Percentiles rank a stretch among this genome's conserved stretches.
phyloP scores from a whole-genome alignment of 1,140 invertebrate species.

The Augochlora pura region DNA sequence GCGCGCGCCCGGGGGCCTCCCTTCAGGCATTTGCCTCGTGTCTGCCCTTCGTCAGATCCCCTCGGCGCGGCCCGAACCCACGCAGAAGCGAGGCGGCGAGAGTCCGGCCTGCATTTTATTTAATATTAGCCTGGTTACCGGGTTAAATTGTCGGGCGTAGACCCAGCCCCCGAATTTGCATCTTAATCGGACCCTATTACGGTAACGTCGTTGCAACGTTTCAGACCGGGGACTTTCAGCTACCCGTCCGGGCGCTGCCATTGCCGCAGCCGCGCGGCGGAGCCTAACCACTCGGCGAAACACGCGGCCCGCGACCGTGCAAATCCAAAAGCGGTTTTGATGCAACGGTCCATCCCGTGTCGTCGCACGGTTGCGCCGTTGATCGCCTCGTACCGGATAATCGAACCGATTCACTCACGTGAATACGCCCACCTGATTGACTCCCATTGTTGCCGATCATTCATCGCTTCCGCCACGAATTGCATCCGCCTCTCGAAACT shows the following conservation, averaged over 20 bases:
- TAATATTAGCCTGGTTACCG: conserved; percentile 72
- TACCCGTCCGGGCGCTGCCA: neutral
- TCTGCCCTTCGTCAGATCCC: neutral
- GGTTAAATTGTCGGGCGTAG: conserved; percentile 72
- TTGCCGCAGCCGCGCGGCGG: conserved; percentile 18
- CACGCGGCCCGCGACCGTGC: conserved; percentile 6
- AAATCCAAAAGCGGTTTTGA: conserved; percentile 59
- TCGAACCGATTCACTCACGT: conserved; percentile 74
- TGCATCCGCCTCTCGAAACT: conserved; percentile 51
- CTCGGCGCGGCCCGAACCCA: neutral
- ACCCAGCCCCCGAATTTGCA: conserved; percentile 73
- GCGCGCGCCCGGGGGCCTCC: conserved; percentile 26
- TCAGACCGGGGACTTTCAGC: conserved; percentile 25
- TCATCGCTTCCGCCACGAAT: conserved; percentile 66
- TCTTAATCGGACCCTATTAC: conserved; percentile 78
- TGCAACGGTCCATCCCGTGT: neutral
- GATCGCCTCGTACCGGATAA: conserved; percentile 69
- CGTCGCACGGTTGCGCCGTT: conserved; percentile 39
- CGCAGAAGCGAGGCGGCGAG: neutral
- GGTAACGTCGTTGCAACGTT: conserved; percentile 72
- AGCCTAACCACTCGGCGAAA: conserved; percentile 49
- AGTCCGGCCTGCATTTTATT: conserved; percentile 67
- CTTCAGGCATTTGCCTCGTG: conserved; percentile 1
- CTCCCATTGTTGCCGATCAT: conserved; percentile 75
- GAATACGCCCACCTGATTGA: conserved; percentile 76